Conservation (phyloP, 2,113 vertebrate species). For the Calypte anna region DNA sequence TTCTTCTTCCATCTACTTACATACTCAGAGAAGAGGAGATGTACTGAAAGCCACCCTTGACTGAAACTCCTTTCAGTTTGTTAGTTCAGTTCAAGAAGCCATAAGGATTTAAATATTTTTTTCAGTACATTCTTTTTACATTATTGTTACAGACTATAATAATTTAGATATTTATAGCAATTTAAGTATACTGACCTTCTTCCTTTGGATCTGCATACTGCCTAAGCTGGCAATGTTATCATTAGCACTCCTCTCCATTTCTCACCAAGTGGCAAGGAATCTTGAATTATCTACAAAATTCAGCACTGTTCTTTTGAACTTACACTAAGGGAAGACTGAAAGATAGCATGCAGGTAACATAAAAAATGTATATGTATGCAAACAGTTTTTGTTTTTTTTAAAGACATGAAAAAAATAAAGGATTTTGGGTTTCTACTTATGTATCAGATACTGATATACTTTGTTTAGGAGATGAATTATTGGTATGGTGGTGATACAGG, state of each 20-base stretch:
- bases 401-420: not conserved
- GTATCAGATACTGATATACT: not conserved
- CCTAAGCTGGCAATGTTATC: not conserved
- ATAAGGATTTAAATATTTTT: not conserved
- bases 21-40: not conserved
- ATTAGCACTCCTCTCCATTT: not conserved
- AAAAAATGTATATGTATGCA: not conserved
- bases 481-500: not conserved
- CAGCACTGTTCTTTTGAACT: not conserved
- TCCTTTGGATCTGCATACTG: not conserved
- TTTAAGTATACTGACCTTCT: not conserved
- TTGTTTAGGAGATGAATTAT: not conserved
- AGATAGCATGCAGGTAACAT: not conserved
- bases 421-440: not conserved
- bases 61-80: not conserved
- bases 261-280: not conserved
- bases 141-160: not conserved
- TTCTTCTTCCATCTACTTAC: not conserved
- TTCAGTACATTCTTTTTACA: not conserved
- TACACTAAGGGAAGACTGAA: not conserved
- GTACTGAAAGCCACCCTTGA: not conserved
- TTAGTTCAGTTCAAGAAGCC: not conserved
- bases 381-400: not conserved
- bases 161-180: not conserved
- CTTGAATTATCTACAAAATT: not conserved